Conservation (phyloP, 2,113 vertebrate genomes). For the Leucosticte australis region DNA sequence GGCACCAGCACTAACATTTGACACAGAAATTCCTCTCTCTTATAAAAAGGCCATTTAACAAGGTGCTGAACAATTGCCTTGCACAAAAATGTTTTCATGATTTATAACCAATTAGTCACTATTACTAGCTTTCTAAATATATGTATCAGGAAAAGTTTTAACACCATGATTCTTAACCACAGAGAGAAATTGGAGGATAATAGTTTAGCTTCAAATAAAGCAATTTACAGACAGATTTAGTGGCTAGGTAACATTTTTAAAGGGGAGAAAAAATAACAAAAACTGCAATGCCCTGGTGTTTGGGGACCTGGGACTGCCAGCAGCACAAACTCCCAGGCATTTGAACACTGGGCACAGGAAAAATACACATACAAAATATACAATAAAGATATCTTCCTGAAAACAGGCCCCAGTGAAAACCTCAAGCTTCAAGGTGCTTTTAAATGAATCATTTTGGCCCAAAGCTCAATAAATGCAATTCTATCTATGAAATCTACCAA, state of each 20-base stretch:
- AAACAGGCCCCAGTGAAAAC: neutral
- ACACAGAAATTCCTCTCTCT: neutral
- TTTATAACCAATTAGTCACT: conserved; percentile 18
- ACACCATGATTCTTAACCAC: neutral
- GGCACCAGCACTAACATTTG: neutral
- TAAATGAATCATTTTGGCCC: neutral
- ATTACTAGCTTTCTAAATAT: neutral
- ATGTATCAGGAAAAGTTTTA: conserved; percentile 9
- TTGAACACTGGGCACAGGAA: neutral
- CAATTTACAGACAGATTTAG: neutral
- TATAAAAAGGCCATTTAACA: neutral
- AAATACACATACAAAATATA: neutral
- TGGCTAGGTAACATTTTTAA: neutral
- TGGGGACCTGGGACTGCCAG: neutral
- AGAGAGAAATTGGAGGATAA: conserved; percentile 8
- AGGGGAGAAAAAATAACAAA: neutral
- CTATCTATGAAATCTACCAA: neutral
- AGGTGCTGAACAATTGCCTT: neutral
- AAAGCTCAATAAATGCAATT: neutral
- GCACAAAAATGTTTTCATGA: neutral
- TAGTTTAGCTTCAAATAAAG: neutral
- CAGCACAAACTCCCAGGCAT: neutral
- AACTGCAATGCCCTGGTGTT: neutral
- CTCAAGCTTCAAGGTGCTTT: neutral
- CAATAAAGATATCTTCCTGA: neutral